Base-by-base conservation (phyloP, 2,888 invertebrate species). In the Chymomyza fuscimana region DNA sequence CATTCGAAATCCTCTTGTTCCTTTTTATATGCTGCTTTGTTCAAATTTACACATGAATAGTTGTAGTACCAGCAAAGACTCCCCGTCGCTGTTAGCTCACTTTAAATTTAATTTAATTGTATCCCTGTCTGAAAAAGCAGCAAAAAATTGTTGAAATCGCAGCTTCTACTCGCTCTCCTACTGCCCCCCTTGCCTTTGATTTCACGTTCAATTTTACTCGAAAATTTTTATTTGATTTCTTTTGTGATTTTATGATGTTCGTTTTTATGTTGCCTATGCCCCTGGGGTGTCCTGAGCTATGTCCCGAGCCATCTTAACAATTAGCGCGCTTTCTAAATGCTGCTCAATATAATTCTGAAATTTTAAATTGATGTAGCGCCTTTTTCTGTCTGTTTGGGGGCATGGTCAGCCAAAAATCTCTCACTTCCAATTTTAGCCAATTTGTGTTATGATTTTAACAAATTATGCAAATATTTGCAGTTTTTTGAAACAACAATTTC, bases 1-100 rank as follows among this genome's bases (percentile, higher is more conserved):
- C 69, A 63, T 62, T 29, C 50, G 51, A 9, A 32, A 58, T 62
- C 66, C 58, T 15, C 73, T 63, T 74, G 60, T 69, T 56, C 61
- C 58, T 70, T 67, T 25, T 25, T 25, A 3, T 25, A 25, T 52
- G 63, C 71, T 62, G 76, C 84, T 79, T 71, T 79, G 70, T 69
- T 73, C 67, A 70, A 88, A 78, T 88, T 85, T 85, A 88, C 84
- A 86, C 88, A 87, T 85, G 88, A 85, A 88, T 85, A 85, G 88
- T 87, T 85, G 74, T 65, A 59, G 60, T 72, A 72, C 50, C 65
- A 52, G 9, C 54, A 4, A 9, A 29, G 40, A n/a, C 59, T 52
- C 65, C 70, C 62, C 54, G 16, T 54, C 16, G 54, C 12, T 25
- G 16, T 16, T 25, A 25, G 63, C 63, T 60, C 22, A 51, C 65